A percentile compares a stretch with the other conserved stretches of the same genome.
phyloP scores from a whole-genome alignment of 2,888 invertebrate genomes.

The Polietes domitor region DNA sequence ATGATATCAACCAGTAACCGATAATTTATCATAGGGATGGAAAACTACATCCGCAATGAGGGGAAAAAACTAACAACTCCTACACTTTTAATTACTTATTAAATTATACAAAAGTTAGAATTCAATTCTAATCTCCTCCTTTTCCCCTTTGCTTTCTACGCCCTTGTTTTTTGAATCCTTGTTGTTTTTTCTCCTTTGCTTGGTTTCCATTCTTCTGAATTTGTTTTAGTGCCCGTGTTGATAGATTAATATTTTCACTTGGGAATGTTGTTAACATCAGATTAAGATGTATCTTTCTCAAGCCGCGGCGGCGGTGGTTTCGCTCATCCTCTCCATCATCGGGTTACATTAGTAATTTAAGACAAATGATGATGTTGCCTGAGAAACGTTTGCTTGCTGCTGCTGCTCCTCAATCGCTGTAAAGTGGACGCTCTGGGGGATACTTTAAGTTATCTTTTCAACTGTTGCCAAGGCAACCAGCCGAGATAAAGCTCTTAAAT shows the following conservation, averaged over 20 bases:
- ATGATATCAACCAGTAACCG: not conserved
- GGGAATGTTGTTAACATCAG: slow-evolving; percentile 63
- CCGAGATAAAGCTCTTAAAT: slow-evolving; percentile 47
- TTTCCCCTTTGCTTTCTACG: too few species aligned
- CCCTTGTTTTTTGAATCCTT: not conserved
- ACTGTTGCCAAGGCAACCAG: slow-evolving; percentile 18
- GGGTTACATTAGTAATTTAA: slow-evolving; percentile 56
- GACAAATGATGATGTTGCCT: slow-evolving; percentile 66
- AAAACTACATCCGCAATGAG: too few species aligned
- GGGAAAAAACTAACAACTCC: too few species aligned
- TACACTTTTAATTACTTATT: too few species aligned
- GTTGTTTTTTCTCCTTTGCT: slow-evolving; percentile 5
- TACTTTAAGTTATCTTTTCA: slow-evolving; percentile 44
- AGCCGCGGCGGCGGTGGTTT: not conserved
- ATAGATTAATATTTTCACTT: slow-evolving; percentile 50
- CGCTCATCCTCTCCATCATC: slow-evolving; percentile 17
- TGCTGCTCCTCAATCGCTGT: not conserved
- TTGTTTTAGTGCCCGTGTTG: slow-evolving; percentile 28
- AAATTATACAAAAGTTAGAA: too few species aligned
- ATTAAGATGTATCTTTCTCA: slow-evolving; percentile 59
- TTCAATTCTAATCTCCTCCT: too few species aligned
- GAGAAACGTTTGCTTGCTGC: slow-evolving; percentile 45
- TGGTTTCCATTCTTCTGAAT: not conserved
- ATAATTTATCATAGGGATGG: not conserved
- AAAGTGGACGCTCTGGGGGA: slow-evolving; percentile 60